Conservation (phyloP, 2,797 vertebrate species). For the Mallotus villosus region DNA sequence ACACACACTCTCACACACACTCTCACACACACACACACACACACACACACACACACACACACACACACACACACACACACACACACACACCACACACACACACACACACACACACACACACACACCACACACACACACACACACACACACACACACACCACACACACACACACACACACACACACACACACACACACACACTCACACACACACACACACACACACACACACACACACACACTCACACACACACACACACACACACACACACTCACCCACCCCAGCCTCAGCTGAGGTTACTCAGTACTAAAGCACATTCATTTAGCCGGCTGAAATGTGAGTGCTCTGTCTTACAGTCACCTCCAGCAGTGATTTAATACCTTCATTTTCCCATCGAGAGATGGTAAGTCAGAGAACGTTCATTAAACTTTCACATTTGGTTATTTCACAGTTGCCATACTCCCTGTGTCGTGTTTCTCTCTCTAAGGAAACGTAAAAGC, state of each 20-base stretch:
- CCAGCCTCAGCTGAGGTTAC: too few species aligned
- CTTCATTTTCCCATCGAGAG: not conserved
- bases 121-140: not conserved
- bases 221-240: not conserved
- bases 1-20: too few species aligned
- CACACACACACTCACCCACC: too few species aligned
- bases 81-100: not conserved
- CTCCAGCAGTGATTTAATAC: not conserved
- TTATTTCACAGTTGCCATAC: not conserved
- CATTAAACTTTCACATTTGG: not conserved
- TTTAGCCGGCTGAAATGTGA: not conserved
- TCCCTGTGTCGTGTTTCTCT: not conserved
- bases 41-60: not conserved
- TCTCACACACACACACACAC: not conserved
- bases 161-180: not conserved
- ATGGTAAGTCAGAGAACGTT: conserved; percentile 8
- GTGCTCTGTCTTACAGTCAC: not conserved
- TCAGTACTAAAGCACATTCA: not conserved
- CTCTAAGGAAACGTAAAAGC: not conserved
- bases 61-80: not conserved
- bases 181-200: not conserved
- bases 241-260: too few species aligned
- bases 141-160: not conserved
- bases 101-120: not conserved
- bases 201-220: not conserved